Percentiles rank a stretch among this genome's conserved stretches.
phyloP scores from a whole-genome alignment of 2,797 vertebrate genomes.

The Borostomias antarcticus region DNA sequence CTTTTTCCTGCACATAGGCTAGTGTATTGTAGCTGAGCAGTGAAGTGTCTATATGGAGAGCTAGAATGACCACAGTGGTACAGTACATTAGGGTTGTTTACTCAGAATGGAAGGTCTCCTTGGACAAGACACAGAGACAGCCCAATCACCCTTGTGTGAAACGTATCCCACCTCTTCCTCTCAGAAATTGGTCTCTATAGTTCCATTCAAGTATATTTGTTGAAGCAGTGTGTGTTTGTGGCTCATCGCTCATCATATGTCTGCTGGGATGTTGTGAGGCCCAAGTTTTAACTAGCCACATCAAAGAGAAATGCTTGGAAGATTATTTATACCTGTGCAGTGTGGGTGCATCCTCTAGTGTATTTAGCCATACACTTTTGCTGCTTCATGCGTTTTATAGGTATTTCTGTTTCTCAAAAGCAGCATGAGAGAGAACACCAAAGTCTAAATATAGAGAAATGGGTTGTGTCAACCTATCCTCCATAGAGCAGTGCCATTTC shows the following conservation, averaged over 20 bases:
- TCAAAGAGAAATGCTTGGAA: constrained; percentile 7
- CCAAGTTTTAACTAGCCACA: background rate
- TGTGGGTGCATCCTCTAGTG: constrained; percentile 9
- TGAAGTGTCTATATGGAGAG: no score
- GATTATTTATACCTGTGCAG: constrained; percentile 11
- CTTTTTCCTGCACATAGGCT: no score
- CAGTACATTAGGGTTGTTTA: background rate
- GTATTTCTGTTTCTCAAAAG: constrained; percentile 10
- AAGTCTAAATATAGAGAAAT: constrained; percentile 8
- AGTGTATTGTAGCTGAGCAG: no score
- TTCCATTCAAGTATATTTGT: constrained; percentile 9
- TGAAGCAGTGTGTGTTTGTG: background rate
- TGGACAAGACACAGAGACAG: background rate
- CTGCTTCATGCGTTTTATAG: background rate
- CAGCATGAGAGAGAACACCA: background rate
- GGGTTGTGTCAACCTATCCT: no score
- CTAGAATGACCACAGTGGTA: background rate
- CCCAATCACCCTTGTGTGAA: background rate
- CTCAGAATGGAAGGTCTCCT: background rate
- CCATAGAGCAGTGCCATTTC: background rate
- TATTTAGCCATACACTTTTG: constrained; percentile 11
- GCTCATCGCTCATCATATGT: constrained; percentile 7
- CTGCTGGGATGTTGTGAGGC: constrained; percentile 1
- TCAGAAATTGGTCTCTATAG: constrained; percentile 10
- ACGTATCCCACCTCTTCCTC: background rate